Evolutionary conservation across 1,140 invertebrate species (phyloP), one percentile per base, ranked within the genome.

Genomic region (Rhopalosiphum padi): DNA sequence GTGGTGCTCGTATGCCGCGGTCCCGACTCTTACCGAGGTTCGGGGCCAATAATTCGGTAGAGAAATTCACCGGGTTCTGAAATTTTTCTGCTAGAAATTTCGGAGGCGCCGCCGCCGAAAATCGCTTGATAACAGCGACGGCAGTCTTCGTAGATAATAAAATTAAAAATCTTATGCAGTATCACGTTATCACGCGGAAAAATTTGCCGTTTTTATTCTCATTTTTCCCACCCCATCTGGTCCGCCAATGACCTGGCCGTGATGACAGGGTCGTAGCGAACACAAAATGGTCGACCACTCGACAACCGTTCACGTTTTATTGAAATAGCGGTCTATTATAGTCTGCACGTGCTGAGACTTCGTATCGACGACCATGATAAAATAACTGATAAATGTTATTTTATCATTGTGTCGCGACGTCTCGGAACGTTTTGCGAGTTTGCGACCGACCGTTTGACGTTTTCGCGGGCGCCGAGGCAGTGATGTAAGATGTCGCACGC

Each of bases 151-250:
- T 37, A 22, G 82, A 85, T 85, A 23, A 4, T 23, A 41, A 41
- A 83, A 9, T 55, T 48, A 48, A 1, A 48, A 53, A 37, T 87
- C 46, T 37, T 37, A 4, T 35, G n/a, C 48, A 30, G 22, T 85
- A 85, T 85, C 85, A 30, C 51, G 23, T 90, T 90, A 60, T 90
- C 51, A 90, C 89, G 89, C 11, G 15, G 53, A 43, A 43, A 90
- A 41, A 43, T 30, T 43, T 60, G 4, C 37, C 1, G 25, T 68
- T 90, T 43, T 90, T n/a, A 18, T 37, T 9, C 37, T 11, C 88
- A 41, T 55, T n/a, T 68, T 55, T 60, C 8, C 35, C 87, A 3
- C 21, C 48, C 48, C 85, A 23, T 5, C 18, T 5, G 18, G 7
- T 8, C 4, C 3, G 6, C 86, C 43, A 3, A 22, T 30, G 21